phyloP scores from a whole-genome alignment of 1,140 invertebrate species.

The Drosophila erecta region DNA sequence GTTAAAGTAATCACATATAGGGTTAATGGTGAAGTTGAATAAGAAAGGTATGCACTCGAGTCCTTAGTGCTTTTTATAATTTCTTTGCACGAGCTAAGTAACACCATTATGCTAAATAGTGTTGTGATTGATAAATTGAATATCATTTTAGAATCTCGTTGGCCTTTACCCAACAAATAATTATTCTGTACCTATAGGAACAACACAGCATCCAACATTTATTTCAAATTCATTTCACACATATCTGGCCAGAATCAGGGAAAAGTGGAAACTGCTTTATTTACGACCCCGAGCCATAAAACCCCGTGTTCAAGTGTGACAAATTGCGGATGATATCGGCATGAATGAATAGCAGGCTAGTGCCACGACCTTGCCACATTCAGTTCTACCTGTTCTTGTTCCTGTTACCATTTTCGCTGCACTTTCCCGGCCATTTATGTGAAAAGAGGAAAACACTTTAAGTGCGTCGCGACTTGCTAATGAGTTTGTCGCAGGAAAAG shows the following conservation, averaged over 20 bases:
- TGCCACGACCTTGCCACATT: conserved; percentile 31
- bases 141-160: too few species aligned
- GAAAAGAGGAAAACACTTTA: conserved; percentile 57
- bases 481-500: conserved; percentile 61
- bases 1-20: conserved; percentile 15
- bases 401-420: conserved; percentile 1
- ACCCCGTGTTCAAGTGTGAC: conserved; percentile 55
- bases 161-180: background rate
- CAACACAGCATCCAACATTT: conserved; percentile 4
- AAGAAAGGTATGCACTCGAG: background rate
- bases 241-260: conserved; percentile 18
- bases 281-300: conserved; percentile 23
- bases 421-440: conserved; percentile 9
- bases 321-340: conserved; percentile 51
- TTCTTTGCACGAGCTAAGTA: background rate
- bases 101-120: background rate
- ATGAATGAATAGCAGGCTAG: conserved; percentile 65
- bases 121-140: background rate
- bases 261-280: conserved; percentile 20
- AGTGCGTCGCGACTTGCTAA: conserved; percentile 75
- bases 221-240: conserved; percentile 36
- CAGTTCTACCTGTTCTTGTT: conserved; percentile 42
- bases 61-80: background rate
- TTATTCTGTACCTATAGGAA: background rate
- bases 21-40: conserved; percentile 30